Evolutionary conservation across 2,113 vertebrate species (phyloP).

Genomic region (Pelecanoides urinatrix): DNA sequence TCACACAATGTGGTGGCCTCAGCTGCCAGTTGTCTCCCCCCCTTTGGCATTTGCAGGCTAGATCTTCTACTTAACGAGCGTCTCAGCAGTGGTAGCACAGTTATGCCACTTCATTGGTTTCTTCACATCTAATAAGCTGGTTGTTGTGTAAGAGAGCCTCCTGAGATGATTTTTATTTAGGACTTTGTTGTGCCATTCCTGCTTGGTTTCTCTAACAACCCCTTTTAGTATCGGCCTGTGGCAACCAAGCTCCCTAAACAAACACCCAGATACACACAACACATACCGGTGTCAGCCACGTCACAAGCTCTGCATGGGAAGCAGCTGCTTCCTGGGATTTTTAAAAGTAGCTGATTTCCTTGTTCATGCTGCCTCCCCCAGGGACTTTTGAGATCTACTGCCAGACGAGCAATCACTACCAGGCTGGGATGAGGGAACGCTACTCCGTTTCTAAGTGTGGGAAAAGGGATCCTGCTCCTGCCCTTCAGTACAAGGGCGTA

Average conservation of each 20-base stretch:
- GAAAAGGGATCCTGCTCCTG: not conserved
- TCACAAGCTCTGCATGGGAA: not conserved
- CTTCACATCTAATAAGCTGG: not conserved
- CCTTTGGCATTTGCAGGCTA: not conserved
- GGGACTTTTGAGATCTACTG: constrained; percentile 77
- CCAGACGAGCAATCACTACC: constrained; percentile 70
- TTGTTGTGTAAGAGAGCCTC: not conserved
- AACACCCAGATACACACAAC: not conserved
- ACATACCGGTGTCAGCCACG: not conserved
- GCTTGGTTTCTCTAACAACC: not conserved
- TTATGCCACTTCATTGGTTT: not conserved
- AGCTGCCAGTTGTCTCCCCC: not conserved
- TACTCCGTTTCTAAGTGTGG: constrained; percentile 70
- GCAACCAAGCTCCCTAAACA: not conserved
- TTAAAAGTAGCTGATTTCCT: not conserved
- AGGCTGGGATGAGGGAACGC: constrained; percentile 72
- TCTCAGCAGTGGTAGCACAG: not conserved
- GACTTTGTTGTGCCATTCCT: not conserved
- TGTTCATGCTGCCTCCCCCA: constrained; percentile 30
- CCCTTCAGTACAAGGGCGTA: not conserved
- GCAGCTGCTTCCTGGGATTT: not conserved
- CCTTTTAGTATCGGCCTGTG: not conserved
- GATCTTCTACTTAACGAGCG: not conserved
- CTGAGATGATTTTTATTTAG: not conserved
- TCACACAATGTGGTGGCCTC: not conserved